Base-by-base conservation (phyloP, 2,888 invertebrate species). In the Nudaria mundana region DNA sequence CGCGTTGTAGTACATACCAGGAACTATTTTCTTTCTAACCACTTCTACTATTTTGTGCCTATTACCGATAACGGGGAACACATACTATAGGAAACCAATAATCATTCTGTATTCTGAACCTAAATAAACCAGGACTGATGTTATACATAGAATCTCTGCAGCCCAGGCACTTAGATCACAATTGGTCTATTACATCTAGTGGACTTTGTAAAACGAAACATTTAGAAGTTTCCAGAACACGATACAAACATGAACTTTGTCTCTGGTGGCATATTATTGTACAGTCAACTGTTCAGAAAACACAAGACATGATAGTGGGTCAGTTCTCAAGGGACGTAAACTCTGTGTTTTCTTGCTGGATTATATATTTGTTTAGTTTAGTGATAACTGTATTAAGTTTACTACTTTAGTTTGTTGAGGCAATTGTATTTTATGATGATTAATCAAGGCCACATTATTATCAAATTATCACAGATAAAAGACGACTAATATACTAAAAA, bases 291-390 rank as follows among this genome's bases (percentile, higher is more conserved):
- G 24, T 28, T 12, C 12, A 32, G 8, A 20, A 24, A 11, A 30
- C 32, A 0, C 32, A 28, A 20, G 31, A 8, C 15, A 1, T 7
- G 26, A 15, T 23, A 33, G n/a, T 24, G 7, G 39, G 39, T 39
- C 39, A 33, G 16, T 14, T 14, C 32, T 33, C 2, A 6, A 16
- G 41, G 30, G 36, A 31, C 6, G 12, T 13, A 5, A 24, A 32
- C n/a, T 8, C 39, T 14, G 25, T 32, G 26, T 38, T 33, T 32
- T 23, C 39, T 33, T 31, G 8, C 7, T 13, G 12, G 8, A 29
- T 35, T 26, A 20, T 33, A 13, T 31, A 30, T 33, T 39, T 39
- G 38, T 51, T 46, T 46, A 56, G n/a, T n/a, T n/a, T n/a, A n/a
- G n/a, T n/a, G n/a, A n/a, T n/a, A n/a, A n/a, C n/a, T n/a, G n/a